Evolutionary conservation across 2,888 invertebrate genomes (phyloP).

Genomic region (Nemotelus nigrinus): DNA sequence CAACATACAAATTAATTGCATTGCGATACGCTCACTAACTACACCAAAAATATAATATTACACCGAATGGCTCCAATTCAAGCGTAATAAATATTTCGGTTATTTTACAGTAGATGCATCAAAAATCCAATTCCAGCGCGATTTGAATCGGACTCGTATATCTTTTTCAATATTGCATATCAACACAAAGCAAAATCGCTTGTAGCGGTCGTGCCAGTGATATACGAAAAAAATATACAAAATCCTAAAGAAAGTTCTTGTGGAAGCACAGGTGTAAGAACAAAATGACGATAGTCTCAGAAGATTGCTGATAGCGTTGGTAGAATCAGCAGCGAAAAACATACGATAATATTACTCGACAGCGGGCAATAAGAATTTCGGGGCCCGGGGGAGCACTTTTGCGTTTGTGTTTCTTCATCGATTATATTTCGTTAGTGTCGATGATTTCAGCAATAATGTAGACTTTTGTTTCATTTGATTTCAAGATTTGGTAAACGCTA

Average conservation of each 20-base stretch:
- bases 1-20: slow-evolving; percentile 25
- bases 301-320: not conserved
- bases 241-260: not conserved
- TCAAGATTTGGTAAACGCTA: too few species aligned
- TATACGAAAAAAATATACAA: not conserved
- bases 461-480: too few species aligned
- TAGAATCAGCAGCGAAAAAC: slow-evolving; percentile 35
- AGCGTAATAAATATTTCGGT: slow-evolving; percentile 20
- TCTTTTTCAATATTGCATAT: slow-evolving; percentile 5
- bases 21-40: slow-evolving; percentile 24
- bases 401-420: too few species aligned
- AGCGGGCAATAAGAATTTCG: slow-evolving; percentile 37
- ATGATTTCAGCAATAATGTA: not conserved
- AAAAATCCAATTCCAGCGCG: slow-evolving; percentile 2
- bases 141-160: slow-evolving; percentile 33
- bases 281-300: not conserved
- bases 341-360: slow-evolving; percentile 35
- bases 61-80: not conserved
- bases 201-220: not conserved
- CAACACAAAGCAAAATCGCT: too few species aligned
- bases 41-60: slow-evolving; percentile 32
- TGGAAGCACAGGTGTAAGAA: too few species aligned
- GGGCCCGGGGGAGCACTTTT: slow-evolving; percentile 25
- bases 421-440: too few species aligned
- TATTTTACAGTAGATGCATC: slow-evolving; percentile 22